These are phyloP conservation scores for Leistus spinibarbis DNA, from an alignment of 2,888 invertebrate species.

Conservation along the genomic window DNA sequence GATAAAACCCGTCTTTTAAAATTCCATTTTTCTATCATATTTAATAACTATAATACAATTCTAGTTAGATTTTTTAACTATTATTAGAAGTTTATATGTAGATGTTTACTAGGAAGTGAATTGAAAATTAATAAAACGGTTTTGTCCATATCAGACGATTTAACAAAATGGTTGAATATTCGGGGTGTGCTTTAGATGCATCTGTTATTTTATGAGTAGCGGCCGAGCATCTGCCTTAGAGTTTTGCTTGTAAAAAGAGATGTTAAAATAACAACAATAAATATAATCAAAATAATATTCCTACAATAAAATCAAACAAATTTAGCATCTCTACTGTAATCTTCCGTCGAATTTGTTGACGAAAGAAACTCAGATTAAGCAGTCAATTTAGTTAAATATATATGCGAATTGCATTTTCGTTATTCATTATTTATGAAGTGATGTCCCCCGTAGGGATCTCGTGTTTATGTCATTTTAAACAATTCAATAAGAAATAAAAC, in stretches of 20 bases:
- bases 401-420: background rate
- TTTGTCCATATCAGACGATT: background rate
- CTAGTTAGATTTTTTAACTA: background rate
- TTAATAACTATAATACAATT: background rate
- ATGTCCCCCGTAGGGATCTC: background rate
- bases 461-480: background rate
- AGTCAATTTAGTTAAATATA: background rate
- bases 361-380: background rate
- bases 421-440: background rate
- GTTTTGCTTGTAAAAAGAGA: slow-evolving; percentile 18
- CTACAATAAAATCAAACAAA: background rate
- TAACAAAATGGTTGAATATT: background rate
- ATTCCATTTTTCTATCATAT: background rate
- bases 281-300: background rate
- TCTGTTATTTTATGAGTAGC: slow-evolving; percentile 38
- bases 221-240: slow-evolving; percentile 25
- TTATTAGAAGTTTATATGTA: background rate
- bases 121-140: background rate
- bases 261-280: background rate
- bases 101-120: background rate
- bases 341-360: background rate
- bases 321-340: slow-evolving; percentile 1
- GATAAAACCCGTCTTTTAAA: background rate
- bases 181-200: slow-evolving; percentile 17
- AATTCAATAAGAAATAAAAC: background rate